These are phyloP conservation scores for Muscicapa striata DNA, from an alignment of 2,797 vertebrate species.

Conservation along the genomic window DNA sequence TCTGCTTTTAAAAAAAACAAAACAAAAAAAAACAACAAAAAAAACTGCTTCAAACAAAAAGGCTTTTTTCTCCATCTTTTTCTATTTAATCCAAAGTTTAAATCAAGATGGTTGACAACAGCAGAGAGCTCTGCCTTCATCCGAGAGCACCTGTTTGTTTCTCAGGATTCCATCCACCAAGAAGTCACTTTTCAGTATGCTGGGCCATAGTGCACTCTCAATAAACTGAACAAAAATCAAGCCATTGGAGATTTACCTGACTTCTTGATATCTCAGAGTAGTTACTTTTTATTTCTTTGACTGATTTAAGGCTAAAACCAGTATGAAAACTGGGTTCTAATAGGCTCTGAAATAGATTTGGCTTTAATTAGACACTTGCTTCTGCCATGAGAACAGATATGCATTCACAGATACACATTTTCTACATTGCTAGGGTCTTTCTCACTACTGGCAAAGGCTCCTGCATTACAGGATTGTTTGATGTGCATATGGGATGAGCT, in stretches of 20 bases:
- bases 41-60: background rate
- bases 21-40: no score
- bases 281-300: background rate
- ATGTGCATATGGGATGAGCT: accelerated
- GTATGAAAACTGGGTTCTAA: background rate
- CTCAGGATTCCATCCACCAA: background rate
- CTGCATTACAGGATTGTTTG: background rate
- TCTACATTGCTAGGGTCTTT: background rate
- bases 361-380: background rate
- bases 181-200: background rate
- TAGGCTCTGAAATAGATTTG: background rate
- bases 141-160: background rate
- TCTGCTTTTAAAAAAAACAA: background rate
- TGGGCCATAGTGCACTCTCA: background rate
- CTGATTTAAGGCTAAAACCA: background rate
- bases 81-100: constrained; percentile 11
- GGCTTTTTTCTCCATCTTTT: background rate
- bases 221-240: background rate
- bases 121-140: background rate
- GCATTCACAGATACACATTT: background rate
- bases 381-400: background rate
- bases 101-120: background rate
- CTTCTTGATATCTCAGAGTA: background rate
- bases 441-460: background rate
- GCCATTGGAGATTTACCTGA: background rate